Evolutionary conservation across 2,113 vertebrate genomes (phyloP), one percentile per base, ranked within the genome.

Genomic region (Gorsachius goisagi): DNA sequence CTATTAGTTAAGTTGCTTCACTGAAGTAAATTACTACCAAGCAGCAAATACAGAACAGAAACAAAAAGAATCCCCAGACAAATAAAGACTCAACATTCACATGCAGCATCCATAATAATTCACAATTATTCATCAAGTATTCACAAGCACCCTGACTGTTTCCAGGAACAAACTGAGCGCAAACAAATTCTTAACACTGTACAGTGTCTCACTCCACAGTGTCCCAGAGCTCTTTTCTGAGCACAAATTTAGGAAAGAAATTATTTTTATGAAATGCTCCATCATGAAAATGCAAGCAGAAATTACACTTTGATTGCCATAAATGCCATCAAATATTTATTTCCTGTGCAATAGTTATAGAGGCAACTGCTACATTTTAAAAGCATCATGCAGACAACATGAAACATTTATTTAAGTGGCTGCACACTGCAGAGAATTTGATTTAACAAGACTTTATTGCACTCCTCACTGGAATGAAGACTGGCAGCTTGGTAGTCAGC

Each of bases 361-460:
- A 95, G 66, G 81, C 91, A 95, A 95, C 89, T 86, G 95, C 78
- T 95, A 12, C 66, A 68, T 91, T 97, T 93, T 88, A 84, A 96
- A 89, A 95, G 77, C 84, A 59, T 94, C 76, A 72, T 37, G 78
- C 87, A 97, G 91, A 89, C 90, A 97, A 96, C 79, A 96, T 91
- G 90, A 97, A 98, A 96, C 93, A 96, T 97, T 98, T 95, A 97
- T 97, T 94, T 88, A 97, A 97, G 95, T 87, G 49, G 58, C 24
- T 95, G 81, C 67, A 84, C 66, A 77, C 85, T 78, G 78, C 58
- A 74, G 94, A 97, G 85, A 95, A 78, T 90, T 92, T 95, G 93
- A 96, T 95, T 97, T 96, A 97, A 97, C 89, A 93, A 97, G 88
- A 82, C 50, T 89, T 96, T 86, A 78, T 75, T 91, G 82, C 35